Percentiles rank a stretch among this genome's conserved stretches.
Conservation (phyloP, 2,797 vertebrate species). For the Chanos chanos region DNA sequence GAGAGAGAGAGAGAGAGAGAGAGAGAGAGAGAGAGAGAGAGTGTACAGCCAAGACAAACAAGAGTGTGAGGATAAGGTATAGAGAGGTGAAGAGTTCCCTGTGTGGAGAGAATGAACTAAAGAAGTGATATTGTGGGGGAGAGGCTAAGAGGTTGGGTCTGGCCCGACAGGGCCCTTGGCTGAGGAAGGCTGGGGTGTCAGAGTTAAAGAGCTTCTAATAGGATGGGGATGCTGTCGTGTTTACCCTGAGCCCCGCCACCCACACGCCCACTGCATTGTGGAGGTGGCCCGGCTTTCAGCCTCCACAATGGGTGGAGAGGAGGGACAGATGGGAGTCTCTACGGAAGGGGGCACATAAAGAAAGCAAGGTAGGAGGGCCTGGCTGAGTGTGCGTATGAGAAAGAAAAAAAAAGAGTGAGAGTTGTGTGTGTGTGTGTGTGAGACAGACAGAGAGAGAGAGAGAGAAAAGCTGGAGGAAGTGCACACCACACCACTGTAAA, state of each 20-base stretch:
- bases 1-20: neutral
- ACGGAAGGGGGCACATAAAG: conserved; percentile 68
- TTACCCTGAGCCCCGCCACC: conserved; percentile 66
- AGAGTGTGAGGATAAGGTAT: conserved; percentile 9
- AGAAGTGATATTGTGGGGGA: conserved; percentile 65
- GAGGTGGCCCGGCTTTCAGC: conserved; percentile 70
- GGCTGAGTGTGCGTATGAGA: conserved; percentile 58
- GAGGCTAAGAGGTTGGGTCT: conserved; percentile 53
- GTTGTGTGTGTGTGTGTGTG: conserved; percentile 44
- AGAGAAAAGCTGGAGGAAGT: conserved; percentile 59
- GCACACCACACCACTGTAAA: too few relatives aligned
- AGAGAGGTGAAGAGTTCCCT: conserved; percentile 14
- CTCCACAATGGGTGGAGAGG: conserved; percentile 71
- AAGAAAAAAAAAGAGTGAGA: conserved; percentile 51
- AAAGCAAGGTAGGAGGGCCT: conserved; percentile 71
- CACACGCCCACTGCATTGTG: conserved; percentile 77
- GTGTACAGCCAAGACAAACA: neutral
- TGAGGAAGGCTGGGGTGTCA: conserved; percentile 63
- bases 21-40: conserved; percentile 7
- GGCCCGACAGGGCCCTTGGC: conserved; percentile 20
- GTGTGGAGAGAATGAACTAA: conserved; percentile 18
- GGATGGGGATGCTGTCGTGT: conserved; percentile 78
- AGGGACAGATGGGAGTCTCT: conserved; percentile 79
- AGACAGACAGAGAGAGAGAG: conserved; percentile 40
- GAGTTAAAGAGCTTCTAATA: conserved; percentile 84